Conservation (phyloP, 2,888 invertebrate species). For the Cataglyphis livida region DNA sequence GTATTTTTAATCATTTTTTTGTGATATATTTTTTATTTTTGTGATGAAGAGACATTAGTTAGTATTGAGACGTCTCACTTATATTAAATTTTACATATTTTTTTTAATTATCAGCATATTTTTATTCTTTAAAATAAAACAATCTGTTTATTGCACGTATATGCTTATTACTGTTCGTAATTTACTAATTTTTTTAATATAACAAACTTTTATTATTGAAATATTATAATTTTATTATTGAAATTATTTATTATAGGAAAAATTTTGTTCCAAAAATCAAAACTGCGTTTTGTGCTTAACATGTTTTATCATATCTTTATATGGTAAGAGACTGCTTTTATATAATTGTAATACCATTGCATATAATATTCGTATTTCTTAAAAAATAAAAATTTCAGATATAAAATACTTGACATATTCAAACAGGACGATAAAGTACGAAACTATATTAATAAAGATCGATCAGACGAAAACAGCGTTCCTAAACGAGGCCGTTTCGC, state of each 20-base stretch:
- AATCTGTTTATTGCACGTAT: too few species aligned
- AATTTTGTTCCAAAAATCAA: background rate
- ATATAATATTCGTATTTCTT: background rate
- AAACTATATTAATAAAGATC: background rate
- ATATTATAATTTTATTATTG: background rate
- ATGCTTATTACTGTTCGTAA: too few species aligned
- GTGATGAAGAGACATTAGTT: too few species aligned
- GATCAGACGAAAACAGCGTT: background rate
- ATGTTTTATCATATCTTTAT: background rate
- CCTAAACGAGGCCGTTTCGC: background rate
- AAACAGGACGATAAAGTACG: background rate
- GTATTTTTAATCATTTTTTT: too few species aligned
- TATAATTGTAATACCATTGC: background rate
- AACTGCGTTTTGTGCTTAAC: background rate
- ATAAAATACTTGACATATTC: background rate
- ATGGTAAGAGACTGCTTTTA: background rate
- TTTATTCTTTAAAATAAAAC: too few species aligned
- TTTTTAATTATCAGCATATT: too few species aligned
- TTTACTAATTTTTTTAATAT: too few species aligned
- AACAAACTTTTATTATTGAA: background rate
- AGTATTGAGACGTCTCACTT: too few species aligned
- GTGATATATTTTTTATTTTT: too few species aligned
- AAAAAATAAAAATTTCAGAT: background rate
- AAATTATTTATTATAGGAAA: background rate
- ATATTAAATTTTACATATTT: too few species aligned